Evolutionary conservation across 2,113 vertebrate genomes (phyloP), one percentile per base, ranked within the genome.

Genomic region (Myrmecophaga tridactyla): DNA sequence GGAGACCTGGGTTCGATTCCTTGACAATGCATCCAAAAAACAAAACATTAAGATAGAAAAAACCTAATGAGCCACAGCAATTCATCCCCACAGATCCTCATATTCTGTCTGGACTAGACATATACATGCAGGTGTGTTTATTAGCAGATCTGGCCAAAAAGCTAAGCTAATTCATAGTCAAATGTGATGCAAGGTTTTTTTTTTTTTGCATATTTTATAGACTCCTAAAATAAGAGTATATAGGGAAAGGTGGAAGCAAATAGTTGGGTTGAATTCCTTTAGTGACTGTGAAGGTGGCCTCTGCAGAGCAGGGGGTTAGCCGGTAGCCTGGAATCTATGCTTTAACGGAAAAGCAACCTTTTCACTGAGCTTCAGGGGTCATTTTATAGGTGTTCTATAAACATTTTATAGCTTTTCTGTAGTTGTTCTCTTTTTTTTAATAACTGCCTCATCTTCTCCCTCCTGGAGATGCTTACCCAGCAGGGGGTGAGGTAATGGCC

Each of bases 381-480:
- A 85, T 10, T 92, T 96, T 96, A 95, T 88, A 77, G 72, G 60
- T 77, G 46, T 43, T 95, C 51, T 80, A 90, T 95, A 95, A 94
- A 90, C n/a, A 82, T 84, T 84, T 94, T 90, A 96, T 23, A 78
- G 60, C 56, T 77, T 27, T 36, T 70, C 81, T 46, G 12, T 46
- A 75, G 63, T 51, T 92, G 46, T 46, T 92, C 41, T 93, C 80
- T 84, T 65, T 51, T 72, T 94, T 93, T 83, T 84, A 60, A 76
- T 72, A 92, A 36, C 51, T 86, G 73, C 9, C 46, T 73, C 46
- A 58, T 95, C 86, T 34, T 85, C 36, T 56, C 41, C 67, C 58
- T 67, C 81, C 81, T 84, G 78, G 86, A 56, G 41, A 75, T 87
- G 76, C 53, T 85, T 60, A 53, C 78, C 53, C 86, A 94, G 86